phyloP scores from a whole-genome alignment of 2,113 vertebrate species.

The Ascaphus truei region DNA sequence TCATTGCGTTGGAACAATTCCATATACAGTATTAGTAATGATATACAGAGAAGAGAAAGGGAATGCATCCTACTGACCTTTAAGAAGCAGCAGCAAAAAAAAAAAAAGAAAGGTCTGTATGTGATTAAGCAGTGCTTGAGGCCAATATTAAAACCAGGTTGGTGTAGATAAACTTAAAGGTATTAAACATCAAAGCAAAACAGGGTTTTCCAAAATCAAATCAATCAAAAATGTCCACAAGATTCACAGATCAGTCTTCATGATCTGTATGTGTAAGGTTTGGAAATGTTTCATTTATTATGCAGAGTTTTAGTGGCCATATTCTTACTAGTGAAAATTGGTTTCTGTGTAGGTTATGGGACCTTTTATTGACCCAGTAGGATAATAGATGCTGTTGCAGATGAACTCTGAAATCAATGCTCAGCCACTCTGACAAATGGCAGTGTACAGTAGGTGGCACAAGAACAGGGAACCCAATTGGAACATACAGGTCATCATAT shows the following conservation, averaged over 20 bases:
- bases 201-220: constrained; percentile 9
- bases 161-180: background rate
- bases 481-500: background rate
- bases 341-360: constrained; percentile 11
- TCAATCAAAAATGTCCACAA: background rate
- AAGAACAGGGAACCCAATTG: background rate
- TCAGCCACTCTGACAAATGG: background rate
- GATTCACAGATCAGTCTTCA: background rate
- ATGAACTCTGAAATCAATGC: constrained; percentile 7
- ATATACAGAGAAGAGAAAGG: background rate
- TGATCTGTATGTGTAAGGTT: background rate
- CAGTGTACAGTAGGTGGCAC: background rate
- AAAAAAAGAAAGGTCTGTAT: background rate
- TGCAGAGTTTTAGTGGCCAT: background rate
- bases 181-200: constrained; percentile 1
- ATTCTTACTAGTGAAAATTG: background rate
- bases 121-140: background rate
- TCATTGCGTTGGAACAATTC: background rate
- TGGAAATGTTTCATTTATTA: background rate
- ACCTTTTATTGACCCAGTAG: constrained; percentile 2
- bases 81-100: background rate
- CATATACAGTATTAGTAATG: background rate
- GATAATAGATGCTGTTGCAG: background rate
- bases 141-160: constrained; percentile 12
- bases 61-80: background rate